Conservation (phyloP, 1,140 invertebrate species). For the Eueides isabella region DNA sequence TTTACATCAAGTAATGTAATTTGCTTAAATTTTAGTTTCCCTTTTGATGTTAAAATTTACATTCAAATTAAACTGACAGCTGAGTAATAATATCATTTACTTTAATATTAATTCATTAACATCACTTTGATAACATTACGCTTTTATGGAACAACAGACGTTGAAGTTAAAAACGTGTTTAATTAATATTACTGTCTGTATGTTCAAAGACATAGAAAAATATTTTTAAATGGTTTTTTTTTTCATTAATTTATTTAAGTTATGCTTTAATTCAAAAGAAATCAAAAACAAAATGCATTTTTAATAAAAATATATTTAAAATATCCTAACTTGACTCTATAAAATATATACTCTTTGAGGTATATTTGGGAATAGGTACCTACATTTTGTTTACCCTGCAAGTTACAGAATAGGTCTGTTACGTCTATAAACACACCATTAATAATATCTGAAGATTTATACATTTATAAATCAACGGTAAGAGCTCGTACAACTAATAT, state of each 20-base stretch:
- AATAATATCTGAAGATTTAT: background rate
- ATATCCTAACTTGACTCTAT: too few species aligned
- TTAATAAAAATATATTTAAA: too few species aligned
- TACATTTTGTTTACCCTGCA: background rate
- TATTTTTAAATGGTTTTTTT: too few species aligned
- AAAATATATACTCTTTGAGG: too few species aligned
- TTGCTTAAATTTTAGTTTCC: slow-evolving; percentile 26
- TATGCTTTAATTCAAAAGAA: too few species aligned
- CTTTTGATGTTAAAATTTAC: slow-evolving; percentile 31
- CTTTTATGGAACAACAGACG: background rate
- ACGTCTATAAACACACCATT: background rate
- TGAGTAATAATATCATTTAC: background rate
- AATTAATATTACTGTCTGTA: background rate
- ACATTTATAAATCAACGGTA: slow-evolving; percentile 9
- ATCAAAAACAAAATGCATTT: too few species aligned
- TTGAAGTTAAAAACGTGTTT: background rate
- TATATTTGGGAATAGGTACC: too few species aligned
- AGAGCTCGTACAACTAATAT: slow-evolving; percentile 28
- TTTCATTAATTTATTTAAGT: too few species aligned
- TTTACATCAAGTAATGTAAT: slow-evolving; percentile 12
- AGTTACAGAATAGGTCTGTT: background rate
- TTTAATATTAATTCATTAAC: slow-evolving; percentile 8
- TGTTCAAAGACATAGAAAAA: background rate
- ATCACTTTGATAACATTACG: background rate
- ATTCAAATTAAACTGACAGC: slow-evolving; percentile 24